Conservation (phyloP, 2,888 invertebrate species). For the Noctua pronuba region DNA sequence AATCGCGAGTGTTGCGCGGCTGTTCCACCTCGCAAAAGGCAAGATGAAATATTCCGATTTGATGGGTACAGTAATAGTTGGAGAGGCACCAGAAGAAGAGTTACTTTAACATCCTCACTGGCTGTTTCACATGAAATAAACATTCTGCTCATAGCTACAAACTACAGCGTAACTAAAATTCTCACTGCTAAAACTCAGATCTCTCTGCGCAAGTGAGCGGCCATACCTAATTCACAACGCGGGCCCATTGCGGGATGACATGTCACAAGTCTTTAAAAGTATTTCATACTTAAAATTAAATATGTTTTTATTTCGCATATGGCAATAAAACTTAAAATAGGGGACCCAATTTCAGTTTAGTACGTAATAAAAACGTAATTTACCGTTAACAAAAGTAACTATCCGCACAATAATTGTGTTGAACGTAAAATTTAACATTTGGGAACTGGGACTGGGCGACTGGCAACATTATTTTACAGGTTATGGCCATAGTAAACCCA, state of each 20-base stretch:
- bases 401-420: constrained; percentile 38
- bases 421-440: constrained; percentile 46
- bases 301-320: constrained; percentile 16
- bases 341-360: constrained; percentile 27
- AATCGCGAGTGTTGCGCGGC: not conserved
- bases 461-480: constrained; percentile 27
- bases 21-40: not conserved
- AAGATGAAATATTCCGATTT: not conserved
- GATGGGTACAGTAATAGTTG: not conserved
- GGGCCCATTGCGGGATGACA: not conserved
- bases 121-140: not conserved
- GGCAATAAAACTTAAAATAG: constrained; percentile 30
- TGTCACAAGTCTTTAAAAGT: not conserved
- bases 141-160: not conserved
- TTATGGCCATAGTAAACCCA: constrained; percentile 45
- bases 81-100: not conserved
- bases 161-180: not conserved
- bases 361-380: constrained; percentile 43
- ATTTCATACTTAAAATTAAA: constrained; percentile 17
- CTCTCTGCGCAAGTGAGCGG: not conserved
- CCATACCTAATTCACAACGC: not conserved
- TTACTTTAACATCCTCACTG: not conserved
- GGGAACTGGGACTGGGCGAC: constrained; percentile 17
- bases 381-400: constrained; percentile 42
- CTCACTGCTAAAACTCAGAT: not conserved